Conservation (phyloP, 2,888 invertebrate genomes). For the Cyaniris semiargus region DNA sequence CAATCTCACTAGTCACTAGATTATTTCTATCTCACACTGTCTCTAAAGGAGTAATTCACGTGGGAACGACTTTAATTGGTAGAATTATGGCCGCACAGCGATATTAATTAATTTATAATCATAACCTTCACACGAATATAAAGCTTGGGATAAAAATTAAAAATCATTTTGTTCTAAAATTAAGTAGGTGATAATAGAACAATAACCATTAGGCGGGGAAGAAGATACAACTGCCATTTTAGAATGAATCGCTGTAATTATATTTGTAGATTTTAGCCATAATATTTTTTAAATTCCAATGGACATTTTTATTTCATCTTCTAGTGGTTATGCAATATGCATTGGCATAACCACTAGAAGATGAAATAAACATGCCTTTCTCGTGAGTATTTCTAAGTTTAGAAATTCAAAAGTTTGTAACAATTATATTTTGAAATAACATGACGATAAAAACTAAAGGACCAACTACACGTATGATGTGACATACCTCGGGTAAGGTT, state of each 20-base stretch:
- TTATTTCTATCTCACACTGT: neutral
- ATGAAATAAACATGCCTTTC: too few species aligned
- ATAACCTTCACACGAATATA: constrained; percentile 21
- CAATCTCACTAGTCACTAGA: neutral
- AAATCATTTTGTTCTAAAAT: neutral
- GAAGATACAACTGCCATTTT: neutral
- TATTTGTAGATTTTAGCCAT: too few species aligned
- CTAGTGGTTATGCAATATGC: too few species aligned
- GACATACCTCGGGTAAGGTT: too few species aligned
- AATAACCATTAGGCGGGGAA: neutral
- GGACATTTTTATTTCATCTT: too few species aligned
- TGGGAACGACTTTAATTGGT: constrained; percentile 73
- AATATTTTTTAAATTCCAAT: too few species aligned
- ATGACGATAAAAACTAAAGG: too few species aligned
- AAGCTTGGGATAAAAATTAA: constrained; percentile 12
- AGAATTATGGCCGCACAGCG: constrained; percentile 62
- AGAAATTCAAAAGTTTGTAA: too few species aligned
- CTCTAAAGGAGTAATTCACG: constrained; percentile 43
- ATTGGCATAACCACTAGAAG: too few species aligned
- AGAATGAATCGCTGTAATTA: neutral
- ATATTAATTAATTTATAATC: constrained; percentile 57
- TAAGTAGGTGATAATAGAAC: neutral
- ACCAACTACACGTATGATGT: too few species aligned
- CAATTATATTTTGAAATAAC: too few species aligned
- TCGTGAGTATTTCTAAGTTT: too few species aligned